These are phyloP conservation scores for Todiramphus chloris DNA, from an alignment of 2,113 vertebrate species.

Conservation along the genomic window DNA sequence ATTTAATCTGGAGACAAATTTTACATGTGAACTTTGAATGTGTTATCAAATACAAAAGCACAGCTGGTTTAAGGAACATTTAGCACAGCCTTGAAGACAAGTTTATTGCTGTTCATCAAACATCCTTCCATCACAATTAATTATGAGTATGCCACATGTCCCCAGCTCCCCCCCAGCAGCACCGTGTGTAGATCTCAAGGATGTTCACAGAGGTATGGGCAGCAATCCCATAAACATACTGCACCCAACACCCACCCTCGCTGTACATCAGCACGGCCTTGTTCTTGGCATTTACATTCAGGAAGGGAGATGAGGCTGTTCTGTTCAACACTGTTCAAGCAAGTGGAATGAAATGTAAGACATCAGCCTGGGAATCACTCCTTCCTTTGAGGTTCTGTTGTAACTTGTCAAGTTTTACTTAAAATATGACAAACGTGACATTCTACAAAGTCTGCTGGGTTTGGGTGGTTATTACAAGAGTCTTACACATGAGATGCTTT, in stretches of 20 bases:
- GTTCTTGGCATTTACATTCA: neutral
- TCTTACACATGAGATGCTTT: neutral
- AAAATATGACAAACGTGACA: neutral
- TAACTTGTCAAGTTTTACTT: neutral
- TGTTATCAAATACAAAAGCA: neutral
- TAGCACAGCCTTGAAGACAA: neutral
- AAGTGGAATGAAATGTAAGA: neutral
- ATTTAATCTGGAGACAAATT: neutral
- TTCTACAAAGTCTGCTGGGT: neutral
- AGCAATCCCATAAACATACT: fast-evolving
- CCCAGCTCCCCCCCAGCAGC: neutral
- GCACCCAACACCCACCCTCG: fast-evolving
- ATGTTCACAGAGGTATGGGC: neutral
- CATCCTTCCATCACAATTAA: neutral
- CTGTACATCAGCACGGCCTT: neutral
- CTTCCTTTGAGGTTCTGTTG: neutral
- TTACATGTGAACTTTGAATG: neutral
- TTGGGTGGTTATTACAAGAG: neutral
- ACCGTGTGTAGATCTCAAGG: fast-evolving
- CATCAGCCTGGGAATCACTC: neutral
- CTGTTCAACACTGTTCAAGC: neutral
- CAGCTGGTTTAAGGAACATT: neutral
- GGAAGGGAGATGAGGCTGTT: neutral
- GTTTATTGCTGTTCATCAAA: neutral
- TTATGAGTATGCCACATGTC: fast-evolving